Evolutionary conservation across 2,797 vertebrate species (phyloP), one percentile per base, ranked within the genome.

Genomic region (Botia kubotai): DNA sequence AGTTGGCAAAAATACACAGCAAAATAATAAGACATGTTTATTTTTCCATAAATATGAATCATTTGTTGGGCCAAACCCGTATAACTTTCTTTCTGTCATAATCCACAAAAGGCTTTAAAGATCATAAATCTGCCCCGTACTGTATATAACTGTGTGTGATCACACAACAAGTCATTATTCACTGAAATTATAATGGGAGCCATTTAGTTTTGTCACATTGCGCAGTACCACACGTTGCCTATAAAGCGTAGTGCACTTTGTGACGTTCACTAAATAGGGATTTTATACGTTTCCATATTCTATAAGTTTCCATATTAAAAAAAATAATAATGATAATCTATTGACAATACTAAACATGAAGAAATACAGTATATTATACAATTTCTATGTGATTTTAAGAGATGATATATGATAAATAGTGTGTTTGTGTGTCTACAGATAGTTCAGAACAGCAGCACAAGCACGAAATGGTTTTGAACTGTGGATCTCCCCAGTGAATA

Each of bases 391-490:
- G 8, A 43, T 7, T 10, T 14, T 13, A 62, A 60, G 11, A 60
- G 57, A 26, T 60, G 11, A 21, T 60, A 10, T 21, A 60, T 26
- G 57, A 23, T 60, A 12, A 7, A 21, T 26, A 69, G 6, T 39
- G 46, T 65, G 23, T 36, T 43, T 69, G 36, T 33, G 50, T 79
- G 36, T 65, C 55, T 66, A 16, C 53, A 68, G 50, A 19, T 14
- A 6, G 52, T 46, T 46, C 10, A 68, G 21, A 48, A 58, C 16
- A 69, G 6, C 8, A 17, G 21, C 14, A 23, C 19, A 68, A 33
- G 23, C 19, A 68, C 19, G 16, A 62, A 69, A 55, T 68, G 21
- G 53, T 29, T 58, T 58, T 77, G 65, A 69, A 58, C 75, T 29
- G 10, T 13, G 19, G 11, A 69, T 69, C 17, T 36, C 65, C 39